Evolutionary conservation across 2,113 vertebrate genomes (phyloP).

Genomic region (Aptenodytes forsteri): DNA sequence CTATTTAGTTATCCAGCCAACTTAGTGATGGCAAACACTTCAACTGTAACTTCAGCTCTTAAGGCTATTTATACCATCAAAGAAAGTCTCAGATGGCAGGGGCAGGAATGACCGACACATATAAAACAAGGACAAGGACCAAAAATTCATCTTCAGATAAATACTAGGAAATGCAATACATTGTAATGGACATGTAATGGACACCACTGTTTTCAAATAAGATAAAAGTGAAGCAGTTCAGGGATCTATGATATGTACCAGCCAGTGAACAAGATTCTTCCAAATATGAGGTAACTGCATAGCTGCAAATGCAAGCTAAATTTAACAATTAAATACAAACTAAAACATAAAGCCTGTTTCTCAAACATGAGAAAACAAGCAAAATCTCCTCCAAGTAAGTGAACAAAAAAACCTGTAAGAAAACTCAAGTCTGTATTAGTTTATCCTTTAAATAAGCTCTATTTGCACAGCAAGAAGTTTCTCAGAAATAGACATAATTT

Average conservation of each 20-base stretch:
- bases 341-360: background rate
- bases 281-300: background rate
- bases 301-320: background rate
- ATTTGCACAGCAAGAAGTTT: background rate
- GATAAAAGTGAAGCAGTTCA: background rate
- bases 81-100: background rate
- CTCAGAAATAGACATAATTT: background rate
- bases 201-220: background rate
- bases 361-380: background rate
- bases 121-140: background rate
- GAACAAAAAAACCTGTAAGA: background rate
- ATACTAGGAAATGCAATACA: background rate
- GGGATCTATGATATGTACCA: background rate
- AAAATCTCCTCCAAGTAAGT: background rate
- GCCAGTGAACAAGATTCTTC: background rate
- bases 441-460: background rate
- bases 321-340: background rate
- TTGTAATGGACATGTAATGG: background rate
- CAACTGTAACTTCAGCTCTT: background rate
- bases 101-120: background rate
- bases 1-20: slow-evolving; percentile 1
- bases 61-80: background rate
- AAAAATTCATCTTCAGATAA: background rate
- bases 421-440: background rate
- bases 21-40: background rate